Percentiles rank a stretch among this genome's conserved stretches.
phyloP scores from a whole-genome alignment of 2,888 invertebrate species.

The Tigriopus californicus region DNA sequence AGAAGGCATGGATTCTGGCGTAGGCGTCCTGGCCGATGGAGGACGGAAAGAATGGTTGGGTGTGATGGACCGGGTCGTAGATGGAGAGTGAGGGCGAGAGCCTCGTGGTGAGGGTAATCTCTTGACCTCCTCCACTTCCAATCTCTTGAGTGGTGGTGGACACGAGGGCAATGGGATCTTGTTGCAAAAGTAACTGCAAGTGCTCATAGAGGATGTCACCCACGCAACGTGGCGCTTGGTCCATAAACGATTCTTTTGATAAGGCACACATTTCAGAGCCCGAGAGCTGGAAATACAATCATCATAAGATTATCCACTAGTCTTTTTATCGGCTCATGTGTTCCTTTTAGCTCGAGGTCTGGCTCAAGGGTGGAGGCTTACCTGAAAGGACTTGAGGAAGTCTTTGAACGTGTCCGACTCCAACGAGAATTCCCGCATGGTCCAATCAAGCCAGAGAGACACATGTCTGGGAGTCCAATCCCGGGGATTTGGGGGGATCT shows the following conservation, averaged over 20 bases:
- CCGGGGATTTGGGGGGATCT: slow-evolving; percentile 59
- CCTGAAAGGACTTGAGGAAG: slow-evolving; percentile 1
- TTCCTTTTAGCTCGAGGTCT: too few relatives aligned
- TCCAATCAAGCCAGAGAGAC: slow-evolving; percentile 86
- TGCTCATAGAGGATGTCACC: slow-evolving; percentile 97
- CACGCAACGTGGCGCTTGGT: slow-evolving; percentile 77
- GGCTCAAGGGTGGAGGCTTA: too few relatives aligned
- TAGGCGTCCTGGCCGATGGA: too few relatives aligned
- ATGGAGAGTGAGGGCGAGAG: too few relatives aligned
- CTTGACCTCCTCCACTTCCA: too few relatives aligned
- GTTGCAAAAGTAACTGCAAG: slow-evolving; percentile 51
- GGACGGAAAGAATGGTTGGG: too few relatives aligned
- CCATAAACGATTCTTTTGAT: slow-evolving; percentile 80
- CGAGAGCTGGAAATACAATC: slow-evolving; percentile 41
- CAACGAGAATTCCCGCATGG: slow-evolving; percentile 78
- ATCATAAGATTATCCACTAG: background rate
- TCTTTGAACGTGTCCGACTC: slow-evolving; percentile 38
- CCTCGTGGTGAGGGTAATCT: too few relatives aligned
- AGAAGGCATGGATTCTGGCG: too few relatives aligned
- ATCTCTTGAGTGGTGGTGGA: too few relatives aligned
- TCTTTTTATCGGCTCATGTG: too few relatives aligned
- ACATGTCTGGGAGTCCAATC: slow-evolving; percentile 88
- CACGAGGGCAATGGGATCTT: background rate
- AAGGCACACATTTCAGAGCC: slow-evolving; percentile 84
- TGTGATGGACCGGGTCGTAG: too few relatives aligned